These are phyloP conservation scores for Rostratula benghalensis DNA, from an alignment of 2,113 vertebrate genomes.

Conservation along the genomic window DNA sequence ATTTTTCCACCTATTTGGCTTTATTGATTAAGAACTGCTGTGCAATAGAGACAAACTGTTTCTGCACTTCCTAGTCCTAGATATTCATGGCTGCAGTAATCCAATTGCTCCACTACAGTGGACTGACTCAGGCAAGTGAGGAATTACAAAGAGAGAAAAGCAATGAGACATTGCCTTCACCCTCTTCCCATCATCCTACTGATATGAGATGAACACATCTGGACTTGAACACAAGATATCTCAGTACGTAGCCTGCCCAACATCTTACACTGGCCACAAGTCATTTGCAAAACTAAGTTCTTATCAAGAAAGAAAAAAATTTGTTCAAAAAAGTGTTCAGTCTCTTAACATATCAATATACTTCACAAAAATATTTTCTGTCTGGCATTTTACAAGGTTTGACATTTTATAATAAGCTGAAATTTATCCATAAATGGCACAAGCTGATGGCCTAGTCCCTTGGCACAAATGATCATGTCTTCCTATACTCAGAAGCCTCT, in stretches of 20 bases:
- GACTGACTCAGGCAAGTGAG: not conserved
- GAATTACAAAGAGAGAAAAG: not conserved
- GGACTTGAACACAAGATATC: not conserved
- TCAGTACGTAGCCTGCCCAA: not conserved
- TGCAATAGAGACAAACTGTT: not conserved
- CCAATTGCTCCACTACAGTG: not conserved
- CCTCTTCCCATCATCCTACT: not conserved
- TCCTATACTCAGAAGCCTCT: not conserved
- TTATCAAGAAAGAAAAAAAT: not conserved
- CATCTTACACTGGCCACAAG: not conserved
- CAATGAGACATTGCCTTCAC: fast-evolving
- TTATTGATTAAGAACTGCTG: not conserved
- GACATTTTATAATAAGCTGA: not conserved
- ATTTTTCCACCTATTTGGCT: not conserved
- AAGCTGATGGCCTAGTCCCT: not conserved
- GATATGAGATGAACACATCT: not conserved
- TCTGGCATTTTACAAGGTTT: not conserved
- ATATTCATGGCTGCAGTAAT: not conserved
- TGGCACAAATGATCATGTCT: not conserved
- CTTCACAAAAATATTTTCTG: not conserved
- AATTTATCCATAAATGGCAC: not conserved
- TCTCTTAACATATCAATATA: not conserved
- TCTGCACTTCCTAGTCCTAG: not conserved
- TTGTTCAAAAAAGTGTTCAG: not conserved
- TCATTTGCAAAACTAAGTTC: not conserved